phyloP scores from a whole-genome alignment of 2,113 vertebrate genomes.

The Colius striatus region DNA sequence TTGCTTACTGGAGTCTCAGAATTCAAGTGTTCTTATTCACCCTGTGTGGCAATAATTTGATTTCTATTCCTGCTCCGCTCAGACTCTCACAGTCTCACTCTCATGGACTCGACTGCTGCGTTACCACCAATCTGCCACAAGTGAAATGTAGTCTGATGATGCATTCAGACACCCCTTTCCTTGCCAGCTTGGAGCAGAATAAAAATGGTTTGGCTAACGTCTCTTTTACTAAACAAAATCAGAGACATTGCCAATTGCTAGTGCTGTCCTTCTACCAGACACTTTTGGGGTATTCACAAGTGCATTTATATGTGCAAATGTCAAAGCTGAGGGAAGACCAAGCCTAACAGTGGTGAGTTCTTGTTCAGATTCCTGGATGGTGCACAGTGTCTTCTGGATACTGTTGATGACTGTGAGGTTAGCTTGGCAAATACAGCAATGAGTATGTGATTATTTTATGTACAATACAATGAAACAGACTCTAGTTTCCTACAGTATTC shows the following conservation, averaged over 20 bases:
- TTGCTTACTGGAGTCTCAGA: neutral
- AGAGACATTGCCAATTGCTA: neutral
- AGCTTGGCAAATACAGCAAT: neutral
- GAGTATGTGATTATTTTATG: too few species aligned
- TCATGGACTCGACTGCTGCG: constrained; percentile 31
- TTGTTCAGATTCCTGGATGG: neutral
- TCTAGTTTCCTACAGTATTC: neutral
- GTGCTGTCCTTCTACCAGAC: neutral
- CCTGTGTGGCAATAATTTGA: constrained; percentile 26
- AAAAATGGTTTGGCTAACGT: neutral
- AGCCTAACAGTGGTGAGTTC: neutral
- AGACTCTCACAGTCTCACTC: neutral
- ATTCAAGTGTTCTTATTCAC: neutral
- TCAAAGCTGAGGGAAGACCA: neutral
- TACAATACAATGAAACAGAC: neutral
- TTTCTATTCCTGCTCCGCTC: neutral
- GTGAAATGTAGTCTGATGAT: neutral
- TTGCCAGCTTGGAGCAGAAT: neutral
- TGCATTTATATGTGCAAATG: neutral
- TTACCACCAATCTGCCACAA: constrained; percentile 25
- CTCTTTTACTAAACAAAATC: neutral
- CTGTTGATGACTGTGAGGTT: neutral
- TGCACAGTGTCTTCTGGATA: neutral
- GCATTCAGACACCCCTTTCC: neutral
- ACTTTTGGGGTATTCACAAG: neutral